Base-by-base conservation (phyloP, 2,113 vertebrate genomes). In the Trinectes maculatus region DNA sequence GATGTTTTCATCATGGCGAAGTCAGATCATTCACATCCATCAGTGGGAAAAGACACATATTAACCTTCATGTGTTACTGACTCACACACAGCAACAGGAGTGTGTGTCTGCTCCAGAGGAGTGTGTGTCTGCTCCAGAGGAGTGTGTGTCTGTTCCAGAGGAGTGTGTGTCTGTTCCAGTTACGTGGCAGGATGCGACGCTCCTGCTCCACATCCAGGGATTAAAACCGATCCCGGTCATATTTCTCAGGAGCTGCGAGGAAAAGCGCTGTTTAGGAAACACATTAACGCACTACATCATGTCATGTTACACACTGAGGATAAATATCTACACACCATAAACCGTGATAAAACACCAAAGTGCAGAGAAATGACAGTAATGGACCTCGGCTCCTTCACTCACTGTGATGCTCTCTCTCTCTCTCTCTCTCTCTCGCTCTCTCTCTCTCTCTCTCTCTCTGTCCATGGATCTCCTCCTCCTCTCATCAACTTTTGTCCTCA, bases 401-500 rank as follows among this genome's bases (percentile, higher is more conserved):
- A 6, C 13, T 5, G 10, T 3, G 37, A 15, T 39, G 16, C 15
- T 40, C 39, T 40, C 15, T 40, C 15, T n/a, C 47, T 49, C 47
- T 33, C 39, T 66, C 31, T 60, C 52, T 49, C 19, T 21, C 25
- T 33, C 19, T 18, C 39, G n/a, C 28, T 26, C 29, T 64, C 66
- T 57, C 21, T 15, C 28, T 61, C n/a, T 71, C 64, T 57, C 64
- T 57, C 70, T 15, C 47, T 85, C 65, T 63, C 61, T 71, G 43
- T 73, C 49, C 79, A 66, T 83, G 73, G 34, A 80, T 76, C 73
- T 81, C 79, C 78, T 66, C 83, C 79, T 82, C 48, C 61, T 74
- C 74, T 86, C 80, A 79, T 79, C 80, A 78, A 25, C 79, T 58
- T 60, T 48, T 84, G 75, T 80, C 71, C 65, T 74, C 52, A 66